A percentile compares a stretch with the other conserved stretches of the same genome.
phyloP scores from a whole-genome alignment of 1,140 invertebrate genomes.

The Medauroidea extradentata region DNA sequence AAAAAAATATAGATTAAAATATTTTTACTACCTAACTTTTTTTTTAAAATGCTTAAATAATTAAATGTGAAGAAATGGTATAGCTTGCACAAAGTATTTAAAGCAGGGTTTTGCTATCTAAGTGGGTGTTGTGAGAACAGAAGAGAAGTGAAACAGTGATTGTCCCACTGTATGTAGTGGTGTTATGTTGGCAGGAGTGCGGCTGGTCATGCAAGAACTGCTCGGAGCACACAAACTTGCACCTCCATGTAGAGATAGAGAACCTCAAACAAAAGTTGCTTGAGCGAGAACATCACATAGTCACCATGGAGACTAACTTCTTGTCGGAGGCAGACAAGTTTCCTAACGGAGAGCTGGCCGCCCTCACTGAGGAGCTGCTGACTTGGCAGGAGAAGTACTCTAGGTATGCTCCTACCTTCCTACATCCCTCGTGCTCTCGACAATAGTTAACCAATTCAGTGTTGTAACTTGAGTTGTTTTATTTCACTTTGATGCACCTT shows the following conservation, averaged over 20 bases:
- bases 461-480: no score
- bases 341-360: conserved; percentile 65
- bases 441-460: no score
- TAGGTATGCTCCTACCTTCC: conserved; percentile 52
- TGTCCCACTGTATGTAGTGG: conserved; percentile 7
- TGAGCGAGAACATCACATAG: conserved; percentile 77
- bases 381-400: conserved; percentile 91
- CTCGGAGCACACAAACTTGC: conserved; percentile 52
- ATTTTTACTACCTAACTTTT: no score
- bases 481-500: no score
- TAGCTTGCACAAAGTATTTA: no score
- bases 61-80: no score
- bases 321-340: conserved; percentile 71
- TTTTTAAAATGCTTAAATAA: no score
- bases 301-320: conserved; percentile 80
- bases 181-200: conserved; percentile 47
- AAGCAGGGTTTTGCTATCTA: no score
- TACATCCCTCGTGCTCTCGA: no score
- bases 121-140: no score
- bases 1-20: no score
- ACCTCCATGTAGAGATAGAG: conserved; percentile 83
- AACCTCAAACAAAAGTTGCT: conserved; percentile 73
- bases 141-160: no score
- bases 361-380: conserved; percentile 76
- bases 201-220: conserved; percentile 52